A percentile compares a stretch with the other conserved stretches of the same genome.
These are phyloP conservation scores for Pygocentrus nattereri DNA, from an alignment of 2,797 vertebrate genomes.

Conservation along the genomic window DNA sequence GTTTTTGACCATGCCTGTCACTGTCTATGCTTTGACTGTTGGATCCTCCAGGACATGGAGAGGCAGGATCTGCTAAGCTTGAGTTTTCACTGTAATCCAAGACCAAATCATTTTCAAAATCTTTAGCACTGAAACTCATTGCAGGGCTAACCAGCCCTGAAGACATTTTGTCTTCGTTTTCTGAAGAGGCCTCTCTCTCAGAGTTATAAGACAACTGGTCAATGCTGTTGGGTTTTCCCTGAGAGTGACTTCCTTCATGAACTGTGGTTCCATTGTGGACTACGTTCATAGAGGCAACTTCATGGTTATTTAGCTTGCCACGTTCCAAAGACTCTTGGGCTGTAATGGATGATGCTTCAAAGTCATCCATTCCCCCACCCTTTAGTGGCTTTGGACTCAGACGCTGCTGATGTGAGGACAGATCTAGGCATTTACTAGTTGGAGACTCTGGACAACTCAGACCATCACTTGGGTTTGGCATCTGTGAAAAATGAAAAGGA, in stretches of 20 bases:
- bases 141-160: slow-evolving; percentile 89
- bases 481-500: slow-evolving; percentile 82
- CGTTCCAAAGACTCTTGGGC: slow-evolving; percentile 87
- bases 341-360: slow-evolving; percentile 83
- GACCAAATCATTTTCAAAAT: slow-evolving; percentile 88
- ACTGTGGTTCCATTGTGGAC: slow-evolving; percentile 84
- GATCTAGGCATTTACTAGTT: slow-evolving; percentile 81
- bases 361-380: slow-evolving; percentile 86
- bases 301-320: slow-evolving; percentile 88
- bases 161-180: slow-evolving; percentile 87
- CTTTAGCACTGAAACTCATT: slow-evolving; percentile 88
- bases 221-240: slow-evolving; percentile 77
- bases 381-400: slow-evolving; percentile 86
- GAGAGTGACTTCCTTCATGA: slow-evolving; percentile 86
- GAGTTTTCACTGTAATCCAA: slow-evolving; percentile 91
- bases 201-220: slow-evolving; percentile 84
- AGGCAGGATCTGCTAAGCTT: slow-evolving; percentile 91
- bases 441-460: slow-evolving; percentile 62
- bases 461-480: slow-evolving; percentile 77
- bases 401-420: slow-evolving; percentile 82
- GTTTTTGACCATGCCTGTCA: slow-evolving; percentile 89
- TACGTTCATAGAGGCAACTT: slow-evolving; percentile 84
- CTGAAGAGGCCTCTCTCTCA: slow-evolving; percentile 82
- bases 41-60: slow-evolving; percentile 89
- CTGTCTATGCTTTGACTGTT: slow-evolving; percentile 87